Conservation (phyloP, 2,113 vertebrate species). For the Gorsachius goisagi region DNA sequence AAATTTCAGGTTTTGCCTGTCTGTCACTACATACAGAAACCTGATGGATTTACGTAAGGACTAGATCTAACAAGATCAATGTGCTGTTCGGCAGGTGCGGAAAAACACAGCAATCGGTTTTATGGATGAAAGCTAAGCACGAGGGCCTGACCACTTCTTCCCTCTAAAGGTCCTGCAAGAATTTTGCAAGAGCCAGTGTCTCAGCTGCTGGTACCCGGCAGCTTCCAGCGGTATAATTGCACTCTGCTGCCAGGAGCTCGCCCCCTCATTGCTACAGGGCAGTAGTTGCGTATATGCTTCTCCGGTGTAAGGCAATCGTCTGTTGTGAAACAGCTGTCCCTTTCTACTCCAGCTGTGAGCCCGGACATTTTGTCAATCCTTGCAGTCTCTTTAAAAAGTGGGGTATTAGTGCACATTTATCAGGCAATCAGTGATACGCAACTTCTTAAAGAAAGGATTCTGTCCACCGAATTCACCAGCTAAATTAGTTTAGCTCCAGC, state of each 20-base stretch:
- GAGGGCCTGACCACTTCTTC: not conserved
- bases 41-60: conserved; percentile 36
- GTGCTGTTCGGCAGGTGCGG: not conserved
- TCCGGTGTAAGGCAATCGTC: not conserved
- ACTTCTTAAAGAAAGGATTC: conserved; percentile 50
- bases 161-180: not conserved
- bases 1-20: conserved; percentile 37
- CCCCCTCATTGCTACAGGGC: not conserved
- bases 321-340: not conserved
- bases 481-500: conserved; percentile 54
- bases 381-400: not conserved
- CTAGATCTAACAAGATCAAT: conserved; percentile 43
- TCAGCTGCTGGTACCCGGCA: not conserved
- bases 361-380: not conserved
- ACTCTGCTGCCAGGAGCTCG: not conserved
- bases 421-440: conserved; percentile 33
- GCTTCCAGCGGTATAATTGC: not conserved
- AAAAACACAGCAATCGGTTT: conserved; percentile 22
- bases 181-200: not conserved
- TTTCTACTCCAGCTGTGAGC: conserved; percentile 6
- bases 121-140: not conserved
- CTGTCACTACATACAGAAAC: conserved; percentile 9
- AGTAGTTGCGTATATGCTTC: not conserved
- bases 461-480: conserved; percentile 26
- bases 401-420: conserved; percentile 16